phyloP scores from a whole-genome alignment of 2,888 invertebrate genomes.

The Protonemura montana region DNA sequence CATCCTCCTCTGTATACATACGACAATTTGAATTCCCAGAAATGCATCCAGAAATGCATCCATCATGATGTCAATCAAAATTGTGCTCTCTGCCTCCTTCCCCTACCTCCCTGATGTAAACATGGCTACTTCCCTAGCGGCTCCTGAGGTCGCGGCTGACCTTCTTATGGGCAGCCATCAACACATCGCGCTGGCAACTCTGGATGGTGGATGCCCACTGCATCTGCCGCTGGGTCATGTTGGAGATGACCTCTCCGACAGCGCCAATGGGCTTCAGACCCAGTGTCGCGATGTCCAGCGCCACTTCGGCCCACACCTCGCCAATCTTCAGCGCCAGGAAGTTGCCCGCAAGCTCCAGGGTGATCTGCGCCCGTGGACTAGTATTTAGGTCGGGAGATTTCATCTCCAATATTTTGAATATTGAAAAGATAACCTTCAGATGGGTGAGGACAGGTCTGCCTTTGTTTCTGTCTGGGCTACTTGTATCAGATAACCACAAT shows the following conservation, averaged over 20 bases:
- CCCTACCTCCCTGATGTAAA: background rate
- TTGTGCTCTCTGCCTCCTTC: background rate
- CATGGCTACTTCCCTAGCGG: no score
- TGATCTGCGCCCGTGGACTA: slow-evolving; percentile 58
- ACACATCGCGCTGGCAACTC: slow-evolving; percentile 55
- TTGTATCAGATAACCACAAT: no score
- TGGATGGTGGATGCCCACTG: slow-evolving; percentile 57
- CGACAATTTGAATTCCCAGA: no score
- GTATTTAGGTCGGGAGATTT: no score
- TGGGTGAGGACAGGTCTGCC: no score
- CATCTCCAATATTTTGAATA: no score
- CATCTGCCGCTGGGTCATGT: slow-evolving; percentile 56
- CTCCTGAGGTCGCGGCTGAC: no score
- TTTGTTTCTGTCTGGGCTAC: no score
- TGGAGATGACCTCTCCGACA: slow-evolving; percentile 57
- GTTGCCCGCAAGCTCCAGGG: slow-evolving; percentile 58
- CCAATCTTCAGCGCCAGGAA: slow-evolving; percentile 60
- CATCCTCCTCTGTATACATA: no score
- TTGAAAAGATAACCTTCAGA: no score
- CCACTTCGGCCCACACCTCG: slow-evolving; percentile 60
- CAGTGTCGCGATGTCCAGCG: slow-evolving; percentile 56
- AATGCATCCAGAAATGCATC: no score
- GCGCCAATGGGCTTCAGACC: slow-evolving; percentile 56
- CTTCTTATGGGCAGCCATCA: background rate
- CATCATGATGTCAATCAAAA: no score